phyloP scores from a whole-genome alignment of 2,113 vertebrate genomes.

The Steatornis caripensis region DNA sequence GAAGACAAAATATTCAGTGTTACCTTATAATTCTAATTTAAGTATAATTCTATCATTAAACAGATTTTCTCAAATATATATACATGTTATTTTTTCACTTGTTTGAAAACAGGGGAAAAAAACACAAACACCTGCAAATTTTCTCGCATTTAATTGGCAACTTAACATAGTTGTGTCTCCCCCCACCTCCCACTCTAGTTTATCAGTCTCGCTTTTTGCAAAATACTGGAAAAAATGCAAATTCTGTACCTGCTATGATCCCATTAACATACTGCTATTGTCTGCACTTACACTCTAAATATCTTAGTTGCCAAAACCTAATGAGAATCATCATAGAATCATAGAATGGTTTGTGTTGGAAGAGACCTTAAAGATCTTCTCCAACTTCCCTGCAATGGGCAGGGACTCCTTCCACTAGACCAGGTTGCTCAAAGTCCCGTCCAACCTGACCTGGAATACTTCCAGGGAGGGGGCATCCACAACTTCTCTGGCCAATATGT shows the following conservation, averaged over 20 bases:
- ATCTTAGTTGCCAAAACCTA: neutral
- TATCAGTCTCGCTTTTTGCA: neutral
- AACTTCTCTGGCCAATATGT: no score
- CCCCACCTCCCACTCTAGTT: neutral
- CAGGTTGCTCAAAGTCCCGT: no score
- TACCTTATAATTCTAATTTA: no score
- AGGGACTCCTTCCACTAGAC: no score
- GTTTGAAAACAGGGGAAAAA: neutral
- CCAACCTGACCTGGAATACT: no score
- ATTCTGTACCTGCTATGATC: neutral
- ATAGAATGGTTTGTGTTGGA: no score
- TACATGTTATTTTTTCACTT: neutral
- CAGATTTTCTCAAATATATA: neutral
- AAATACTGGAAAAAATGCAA: neutral
- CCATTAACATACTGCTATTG: neutral
- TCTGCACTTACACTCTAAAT: neutral
- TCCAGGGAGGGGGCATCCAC: no score
- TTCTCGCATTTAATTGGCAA: neutral
- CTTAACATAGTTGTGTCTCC: neutral
- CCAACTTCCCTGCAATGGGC: no score
- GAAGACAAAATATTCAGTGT: neutral
- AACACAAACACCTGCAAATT: rapidly evolving
- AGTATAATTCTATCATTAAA: neutral
- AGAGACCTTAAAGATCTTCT: no score
- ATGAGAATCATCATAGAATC: no score